phyloP scores from a whole-genome alignment of 2,888 invertebrate genomes.

The Meteorus cinctellus region DNA sequence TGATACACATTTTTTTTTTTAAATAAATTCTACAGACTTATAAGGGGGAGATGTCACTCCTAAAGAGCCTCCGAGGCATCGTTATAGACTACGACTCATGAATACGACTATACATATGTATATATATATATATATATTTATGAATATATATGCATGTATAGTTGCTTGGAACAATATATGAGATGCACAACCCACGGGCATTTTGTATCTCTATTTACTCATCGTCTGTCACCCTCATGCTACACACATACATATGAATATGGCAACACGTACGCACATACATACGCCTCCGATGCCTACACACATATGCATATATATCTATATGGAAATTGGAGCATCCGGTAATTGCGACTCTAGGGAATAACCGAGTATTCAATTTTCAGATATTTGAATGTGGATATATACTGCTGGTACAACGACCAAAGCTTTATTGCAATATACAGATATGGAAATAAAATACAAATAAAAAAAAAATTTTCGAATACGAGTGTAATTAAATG shows the following conservation, averaged over 20 bases:
- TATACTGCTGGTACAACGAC: constrained; percentile 4
- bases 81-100: constrained; percentile 13
- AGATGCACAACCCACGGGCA: constrained; percentile 7
- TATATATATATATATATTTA: not conserved
- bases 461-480: not conserved
- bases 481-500: constrained; percentile 4
- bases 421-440: not conserved
- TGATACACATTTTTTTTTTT: no score
- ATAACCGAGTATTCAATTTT: constrained; percentile 48
- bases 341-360: constrained; percentile 40
- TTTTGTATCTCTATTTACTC: constrained; percentile 32
- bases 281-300: not conserved
- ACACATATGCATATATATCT: constrained; percentile 12
- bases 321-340: constrained; percentile 37
- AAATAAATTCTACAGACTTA: no score
- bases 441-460: constrained; percentile 5
- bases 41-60: constrained; percentile 16
- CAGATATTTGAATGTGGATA: constrained; percentile 45
- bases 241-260: not conserved
- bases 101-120: not conserved
- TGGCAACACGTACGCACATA: not conserved
- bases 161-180: not conserved
- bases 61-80: constrained; percentile 32
- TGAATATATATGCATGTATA: not conserved
- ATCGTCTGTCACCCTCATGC: not conserved